Evolutionary conservation across 2,797 vertebrate genomes (phyloP).

Genomic region (Streptopelia turtur): DNA sequence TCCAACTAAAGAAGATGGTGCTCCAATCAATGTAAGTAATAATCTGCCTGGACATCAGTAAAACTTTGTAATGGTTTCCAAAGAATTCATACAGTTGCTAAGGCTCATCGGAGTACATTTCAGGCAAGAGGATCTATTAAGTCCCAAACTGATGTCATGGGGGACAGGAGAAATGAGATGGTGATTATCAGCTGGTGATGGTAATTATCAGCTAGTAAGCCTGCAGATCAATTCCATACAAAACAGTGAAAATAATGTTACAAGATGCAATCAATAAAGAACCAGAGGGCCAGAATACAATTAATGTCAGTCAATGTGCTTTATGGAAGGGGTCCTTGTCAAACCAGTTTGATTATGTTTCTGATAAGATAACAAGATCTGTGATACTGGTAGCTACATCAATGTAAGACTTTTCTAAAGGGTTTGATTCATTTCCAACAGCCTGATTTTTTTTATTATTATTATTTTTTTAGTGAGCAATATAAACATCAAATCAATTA

Average conservation of each 20-base stretch:
- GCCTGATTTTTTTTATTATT: not conserved
- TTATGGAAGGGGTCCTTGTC: not conserved
- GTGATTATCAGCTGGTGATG: not conserved
- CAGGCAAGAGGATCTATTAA: not conserved
- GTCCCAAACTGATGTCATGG: not conserved
- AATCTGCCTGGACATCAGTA: not conserved
- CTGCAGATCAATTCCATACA: not conserved
- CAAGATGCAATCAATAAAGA: slow-evolving; percentile 24
- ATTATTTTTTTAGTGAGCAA: not conserved
- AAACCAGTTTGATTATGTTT: not conserved
- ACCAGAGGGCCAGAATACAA: not conserved
- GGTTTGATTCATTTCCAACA: not conserved
- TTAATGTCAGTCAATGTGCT: slow-evolving; percentile 1
- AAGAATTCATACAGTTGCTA: not conserved
- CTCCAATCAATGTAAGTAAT: not conserved
- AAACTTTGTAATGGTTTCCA: not conserved
- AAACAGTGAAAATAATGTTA: not conserved
- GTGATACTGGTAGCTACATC: not conserved
- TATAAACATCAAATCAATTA: not conserved
- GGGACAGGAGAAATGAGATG: not conserved
- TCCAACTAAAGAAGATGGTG: not conserved
- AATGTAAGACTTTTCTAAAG: not conserved
- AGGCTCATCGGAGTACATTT: not conserved
- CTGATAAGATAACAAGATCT: not conserved
- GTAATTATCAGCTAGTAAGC: not conserved